Evolutionary conservation across 2,888 invertebrate species (phyloP).

Genomic region (Mimachlamys varia): DNA sequence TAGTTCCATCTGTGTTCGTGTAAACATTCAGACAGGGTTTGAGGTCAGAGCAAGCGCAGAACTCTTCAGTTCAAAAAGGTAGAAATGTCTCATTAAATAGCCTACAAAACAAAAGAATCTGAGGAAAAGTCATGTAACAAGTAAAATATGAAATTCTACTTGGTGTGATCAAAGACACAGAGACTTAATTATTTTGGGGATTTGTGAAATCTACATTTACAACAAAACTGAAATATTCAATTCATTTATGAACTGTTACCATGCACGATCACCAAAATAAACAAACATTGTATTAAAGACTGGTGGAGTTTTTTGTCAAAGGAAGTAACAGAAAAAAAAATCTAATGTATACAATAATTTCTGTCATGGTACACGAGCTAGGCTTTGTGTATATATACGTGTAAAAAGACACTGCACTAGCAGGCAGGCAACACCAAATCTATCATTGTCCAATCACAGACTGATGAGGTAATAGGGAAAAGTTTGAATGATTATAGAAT

Average conservation of each 20-base stretch:
- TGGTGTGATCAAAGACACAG: neutral
- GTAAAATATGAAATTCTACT: neutral
- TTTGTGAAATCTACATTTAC: neutral
- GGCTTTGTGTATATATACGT: neutral
- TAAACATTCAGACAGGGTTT: neutral
- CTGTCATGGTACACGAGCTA: neutral
- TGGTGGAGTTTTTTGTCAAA: neutral
- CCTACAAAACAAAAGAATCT: neutral
- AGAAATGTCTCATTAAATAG: neutral
- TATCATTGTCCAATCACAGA: conserved; percentile 25
- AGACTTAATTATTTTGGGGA: neutral
- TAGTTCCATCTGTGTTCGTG: neutral
- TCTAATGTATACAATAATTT: neutral
- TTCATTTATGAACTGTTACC: neutral
- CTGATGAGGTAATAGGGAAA: conserved; percentile 33
- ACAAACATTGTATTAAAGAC: neutral
- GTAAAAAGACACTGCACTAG: neutral
- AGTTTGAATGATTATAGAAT: neutral
- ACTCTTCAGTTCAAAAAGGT: neutral
- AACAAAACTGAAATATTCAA: neutral
- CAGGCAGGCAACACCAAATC: conserved; percentile 12
- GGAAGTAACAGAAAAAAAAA: neutral
- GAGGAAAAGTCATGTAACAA: neutral
- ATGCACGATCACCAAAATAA: neutral
- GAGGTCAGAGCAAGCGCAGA: neutral